Base-by-base conservation (phyloP, 2,888 invertebrate genomes). In the Cosmia trapezina region DNA sequence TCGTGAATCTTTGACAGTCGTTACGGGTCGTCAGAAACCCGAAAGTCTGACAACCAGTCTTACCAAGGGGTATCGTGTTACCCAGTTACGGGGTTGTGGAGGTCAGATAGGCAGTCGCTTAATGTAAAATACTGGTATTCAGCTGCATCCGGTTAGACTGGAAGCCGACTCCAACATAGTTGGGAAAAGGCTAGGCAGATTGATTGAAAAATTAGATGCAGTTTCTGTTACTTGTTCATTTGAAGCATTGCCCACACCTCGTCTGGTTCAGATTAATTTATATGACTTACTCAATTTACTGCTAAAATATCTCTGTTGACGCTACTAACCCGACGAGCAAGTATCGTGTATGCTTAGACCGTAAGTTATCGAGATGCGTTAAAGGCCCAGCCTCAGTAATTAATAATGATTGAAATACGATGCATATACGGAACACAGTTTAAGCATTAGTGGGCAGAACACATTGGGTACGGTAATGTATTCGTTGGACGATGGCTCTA, bases 311-410 rank as follows among this genome's bases (percentile, higher is more conserved):
- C 59, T 83, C 71, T 86, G 90, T 84, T 71, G 74, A 85, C 90
- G 75, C 65, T 90, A 88, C 88, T 28, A 66, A 72, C 73, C 61
- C 64, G 43, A 74, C 61, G 78, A 73, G 73, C 78, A 75, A 87
- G 86, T 84, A 84, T 79, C 82, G 81, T 78, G 79, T 81, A 78
- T 81, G 81, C 80, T 87, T 80, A 86, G 79, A 85, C 86, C 78
- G 85, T 83, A 87, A 87, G 86, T 87, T 87, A 87, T 87, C 85
- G 85, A 81, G 86, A 85, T 86, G 86, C 83, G 87, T 87, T 87
- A 87, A 84, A 85, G 86, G 86, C 87, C 78, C 75, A 62, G 81
- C 78, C 79, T 78, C 63, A 82, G 83, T 87, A 87, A 87, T 87
- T 87, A 87, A 87, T 87, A 87, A 87, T 87, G 86, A 87, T 85